A percentile compares a stretch with the other conserved stretches of the same genome.
These are phyloP conservation scores for Megastigmus dorsalis DNA, from an alignment of 2,888 invertebrate species.

Conservation along the genomic window DNA sequence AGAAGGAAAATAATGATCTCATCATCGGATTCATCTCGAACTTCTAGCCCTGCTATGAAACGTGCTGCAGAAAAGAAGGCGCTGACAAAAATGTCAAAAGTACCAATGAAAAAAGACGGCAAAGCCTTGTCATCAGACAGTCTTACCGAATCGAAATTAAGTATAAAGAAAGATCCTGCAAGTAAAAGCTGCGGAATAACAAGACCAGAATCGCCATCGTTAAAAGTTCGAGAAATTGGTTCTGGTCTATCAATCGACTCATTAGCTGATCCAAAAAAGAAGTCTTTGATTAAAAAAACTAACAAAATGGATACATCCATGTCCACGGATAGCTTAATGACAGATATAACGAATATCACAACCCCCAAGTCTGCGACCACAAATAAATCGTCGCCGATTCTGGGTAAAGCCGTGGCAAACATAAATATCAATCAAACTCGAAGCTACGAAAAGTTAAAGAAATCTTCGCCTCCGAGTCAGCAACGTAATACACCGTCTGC, in stretches of 20 bases:
- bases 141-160: slow-evolving; percentile 61
- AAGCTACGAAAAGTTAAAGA: slow-evolving; percentile 64
- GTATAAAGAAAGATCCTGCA: slow-evolving; percentile 34
- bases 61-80: slow-evolving; percentile 71
- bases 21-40: slow-evolving; percentile 82
- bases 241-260: slow-evolving; percentile 71
- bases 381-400: slow-evolving; percentile 69
- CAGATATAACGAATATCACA: slow-evolving; percentile 62
- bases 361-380: slow-evolving; percentile 66
- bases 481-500: slow-evolving; percentile 53
- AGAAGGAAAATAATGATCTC: slow-evolving; percentile 76
- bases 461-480: slow-evolving; percentile 67
- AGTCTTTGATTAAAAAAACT: slow-evolving; percentile 59
- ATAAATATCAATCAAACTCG: slow-evolving; percentile 59
- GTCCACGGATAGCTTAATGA: slow-evolving; percentile 73
- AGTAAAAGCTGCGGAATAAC: slow-evolving; percentile 73
- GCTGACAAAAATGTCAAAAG: slow-evolving; percentile 64
- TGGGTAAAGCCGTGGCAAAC: slow-evolving; percentile 57
- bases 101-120: slow-evolving; percentile 68
- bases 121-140: slow-evolving; percentile 76
- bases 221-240: slow-evolving; percentile 67
- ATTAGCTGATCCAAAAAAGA: slow-evolving; percentile 67
- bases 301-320: slow-evolving; percentile 71
- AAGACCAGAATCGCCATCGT: slow-evolving; percentile 71
- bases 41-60: slow-evolving; percentile 80